Evolutionary conservation across 2,113 vertebrate genomes (phyloP).

Genomic region (Gnathonemus longibarbis): DNA sequence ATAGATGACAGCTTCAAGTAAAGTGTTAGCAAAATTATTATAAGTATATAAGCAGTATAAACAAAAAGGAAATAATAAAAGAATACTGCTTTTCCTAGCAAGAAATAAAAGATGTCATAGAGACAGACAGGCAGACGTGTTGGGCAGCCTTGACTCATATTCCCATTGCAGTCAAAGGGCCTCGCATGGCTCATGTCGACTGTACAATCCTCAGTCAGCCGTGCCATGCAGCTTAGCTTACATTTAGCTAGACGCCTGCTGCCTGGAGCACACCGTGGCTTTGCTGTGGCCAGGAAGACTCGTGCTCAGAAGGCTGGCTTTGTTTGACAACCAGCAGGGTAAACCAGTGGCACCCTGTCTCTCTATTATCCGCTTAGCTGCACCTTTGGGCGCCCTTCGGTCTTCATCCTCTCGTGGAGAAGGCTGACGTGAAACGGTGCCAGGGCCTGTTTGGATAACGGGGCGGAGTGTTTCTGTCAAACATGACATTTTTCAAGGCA

Average conservation of each 20-base stretch:
- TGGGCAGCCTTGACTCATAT: not conserved
- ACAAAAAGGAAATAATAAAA: not conserved
- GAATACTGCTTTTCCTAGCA: not conserved
- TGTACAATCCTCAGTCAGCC: not conserved
- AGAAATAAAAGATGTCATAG: not conserved
- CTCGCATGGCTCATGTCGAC: not conserved
- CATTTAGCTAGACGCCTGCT: not conserved
- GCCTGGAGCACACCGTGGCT: too few relatives aligned
- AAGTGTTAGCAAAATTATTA: not conserved
- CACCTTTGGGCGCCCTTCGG: not conserved
- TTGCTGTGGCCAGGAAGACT: not conserved
- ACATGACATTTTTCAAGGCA: conserved; percentile 40
- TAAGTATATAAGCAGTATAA: not conserved
- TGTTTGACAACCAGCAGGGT: not conserved
- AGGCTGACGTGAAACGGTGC: conserved; percentile 14
- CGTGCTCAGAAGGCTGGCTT: not conserved
- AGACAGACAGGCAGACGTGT: not conserved
- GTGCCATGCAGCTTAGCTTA: not conserved
- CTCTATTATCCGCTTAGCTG: not conserved
- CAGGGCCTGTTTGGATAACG: conserved; percentile 39
- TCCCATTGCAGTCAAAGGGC: not conserved
- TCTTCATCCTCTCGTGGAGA: not conserved
- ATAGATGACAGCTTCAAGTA: not conserved
- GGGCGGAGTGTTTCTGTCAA: conserved; percentile 43
- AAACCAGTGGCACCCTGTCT: not conserved